Conservation (phyloP, 2,113 vertebrate genomes). For the Halcyon senegalensis region DNA sequence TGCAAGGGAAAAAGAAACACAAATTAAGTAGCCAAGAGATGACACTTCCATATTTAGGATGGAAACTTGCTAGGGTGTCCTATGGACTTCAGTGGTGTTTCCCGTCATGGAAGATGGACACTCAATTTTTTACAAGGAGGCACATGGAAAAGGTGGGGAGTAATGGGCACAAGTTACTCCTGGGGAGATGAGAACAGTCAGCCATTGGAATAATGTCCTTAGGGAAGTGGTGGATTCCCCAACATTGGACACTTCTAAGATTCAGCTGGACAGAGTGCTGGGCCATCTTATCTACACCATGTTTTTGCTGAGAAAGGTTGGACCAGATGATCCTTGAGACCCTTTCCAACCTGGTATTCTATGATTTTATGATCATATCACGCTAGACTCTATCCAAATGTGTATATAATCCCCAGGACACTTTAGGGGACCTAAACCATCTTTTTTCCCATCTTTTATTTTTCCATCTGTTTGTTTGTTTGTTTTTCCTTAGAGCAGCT, state of each 20-base stretch:
- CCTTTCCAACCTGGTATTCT: not conserved
- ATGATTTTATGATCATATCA: not conserved
- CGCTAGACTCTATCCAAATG: not conserved
- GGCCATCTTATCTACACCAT: not conserved
- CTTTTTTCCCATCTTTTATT: not conserved
- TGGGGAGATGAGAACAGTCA: not conserved
- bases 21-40: not conserved
- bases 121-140: not conserved
- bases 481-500: not conserved
- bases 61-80: not conserved
- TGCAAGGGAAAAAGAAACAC: not conserved
- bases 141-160: not conserved
- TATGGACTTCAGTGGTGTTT: not conserved
- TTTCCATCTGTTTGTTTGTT: no score
- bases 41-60: not conserved
- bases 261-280: not conserved
- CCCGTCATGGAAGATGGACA: not conserved
- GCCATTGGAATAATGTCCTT: not conserved
- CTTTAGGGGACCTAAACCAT: not conserved
- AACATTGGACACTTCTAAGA: no score
- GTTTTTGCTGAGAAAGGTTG: not conserved
- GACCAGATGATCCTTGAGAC: not conserved
- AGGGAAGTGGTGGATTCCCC: not conserved
- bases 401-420: not conserved
- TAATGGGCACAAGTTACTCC: not conserved